Evolutionary conservation across 2,888 invertebrate genomes (phyloP).

Genomic region (Drosophila diplacantha): DNA sequence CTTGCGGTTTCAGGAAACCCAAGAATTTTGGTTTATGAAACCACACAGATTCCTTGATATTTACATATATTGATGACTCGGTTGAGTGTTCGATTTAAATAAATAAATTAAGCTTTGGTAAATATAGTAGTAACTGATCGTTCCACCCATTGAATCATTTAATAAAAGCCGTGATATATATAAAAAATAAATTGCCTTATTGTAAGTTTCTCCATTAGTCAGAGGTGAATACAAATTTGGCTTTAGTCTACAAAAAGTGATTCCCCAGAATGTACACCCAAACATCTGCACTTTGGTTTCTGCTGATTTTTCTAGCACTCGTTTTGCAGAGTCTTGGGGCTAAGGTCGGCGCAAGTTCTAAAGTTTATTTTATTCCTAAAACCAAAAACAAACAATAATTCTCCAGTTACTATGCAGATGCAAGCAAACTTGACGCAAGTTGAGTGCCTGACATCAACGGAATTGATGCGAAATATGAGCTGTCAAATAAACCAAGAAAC

Average conservation of each 20-base stretch:
- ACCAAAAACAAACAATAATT: not conserved
- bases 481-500: not conserved
- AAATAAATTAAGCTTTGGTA: not conserved
- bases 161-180: not conserved
- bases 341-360: not conserved
- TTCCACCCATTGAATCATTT: not conserved
- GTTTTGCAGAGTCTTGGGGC: not conserved
- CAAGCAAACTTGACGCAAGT: not conserved
- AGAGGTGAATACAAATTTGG: not conserved
- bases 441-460: not conserved
- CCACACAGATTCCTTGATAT: conserved; percentile 1
- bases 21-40: not conserved
- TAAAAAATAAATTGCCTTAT: not conserved
- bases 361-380: not conserved
- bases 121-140: not conserved
- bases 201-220: not conserved
- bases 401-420: not conserved
- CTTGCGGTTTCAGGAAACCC: not conserved
- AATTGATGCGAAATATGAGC: not conserved
- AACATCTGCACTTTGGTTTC: not conserved
- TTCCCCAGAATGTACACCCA: not conserved
- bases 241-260: not conserved
- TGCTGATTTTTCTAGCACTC: not conserved
- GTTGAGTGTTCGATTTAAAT: too few relatives aligned
- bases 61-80: not conserved